Evolutionary conservation across 2,797 vertebrate genomes (phyloP), one percentile per base, ranked within the genome.

Genomic region (Microcaecilia unicolor): DNA sequence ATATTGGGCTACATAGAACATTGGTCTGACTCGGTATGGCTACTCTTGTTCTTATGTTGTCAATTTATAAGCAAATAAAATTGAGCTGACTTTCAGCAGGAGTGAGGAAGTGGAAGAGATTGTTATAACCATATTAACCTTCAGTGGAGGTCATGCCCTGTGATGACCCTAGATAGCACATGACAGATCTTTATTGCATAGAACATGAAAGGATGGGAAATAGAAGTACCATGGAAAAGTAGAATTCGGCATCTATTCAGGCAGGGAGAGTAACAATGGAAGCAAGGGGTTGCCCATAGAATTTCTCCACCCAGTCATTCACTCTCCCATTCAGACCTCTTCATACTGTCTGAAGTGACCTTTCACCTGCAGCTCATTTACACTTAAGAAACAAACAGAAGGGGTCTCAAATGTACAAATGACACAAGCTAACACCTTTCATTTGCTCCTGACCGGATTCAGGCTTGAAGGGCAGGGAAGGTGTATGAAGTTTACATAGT

Each of bases 71-170:
- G n/a, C n/a, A n/a, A n/a, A n/a, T n/a, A n/a, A n/a, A n/a, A n/a
- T n/a, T n/a, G n/a, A n/a, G n/a, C n/a, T n/a, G n/a, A n/a, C n/a
- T n/a, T n/a, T n/a, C n/a, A n/a, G n/a, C n/a, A n/a, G n/a, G n/a
- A n/a, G n/a, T n/a, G n/a, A n/a, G n/a, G n/a, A n/a, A n/a, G n/a
- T n/a, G n/a, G n/a, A n/a, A n/a, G n/a, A n/a, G n/a, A n/a, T n/a
- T n/a, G n/a, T n/a, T n/a, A n/a, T n/a, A n/a, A n/a, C n/a, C n/a
- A n/a, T n/a, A n/a, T n/a, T n/a, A n/a, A n/a, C n/a, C n/a, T n/a
- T n/a, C n/a, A n/a, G n/a, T 57, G 41, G 44, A 21, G 72, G 63
- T 60, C 57, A n/a, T 57, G 72, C 48, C 72, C 64, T 61, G 61
- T 54, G 58, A 42, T 64, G 67, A 76, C 67, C 72, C 60, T 51